These are phyloP conservation scores for Chaetodon trifasciatus DNA, from an alignment of 2,797 vertebrate genomes.

Conservation along the genomic window DNA sequence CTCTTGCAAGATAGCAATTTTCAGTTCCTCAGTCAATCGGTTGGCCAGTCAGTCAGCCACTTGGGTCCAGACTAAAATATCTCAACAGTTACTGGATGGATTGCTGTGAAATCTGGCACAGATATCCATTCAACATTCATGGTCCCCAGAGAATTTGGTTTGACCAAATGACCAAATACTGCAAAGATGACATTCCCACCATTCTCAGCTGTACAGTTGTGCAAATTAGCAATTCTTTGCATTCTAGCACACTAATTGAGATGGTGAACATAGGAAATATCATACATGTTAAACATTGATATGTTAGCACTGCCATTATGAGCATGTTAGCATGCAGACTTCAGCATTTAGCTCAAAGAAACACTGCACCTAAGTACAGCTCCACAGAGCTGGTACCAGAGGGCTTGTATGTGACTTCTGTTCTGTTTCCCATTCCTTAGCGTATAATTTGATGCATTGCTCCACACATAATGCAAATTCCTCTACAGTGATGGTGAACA, in stretches of 20 bases:
- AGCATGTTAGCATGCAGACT: background rate
- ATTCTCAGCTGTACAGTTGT: background rate
- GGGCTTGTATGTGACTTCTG: background rate
- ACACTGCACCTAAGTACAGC: background rate
- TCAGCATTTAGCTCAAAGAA: background rate
- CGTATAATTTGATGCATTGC: background rate
- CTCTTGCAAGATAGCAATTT: background rate
- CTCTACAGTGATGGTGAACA: background rate
- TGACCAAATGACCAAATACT: background rate
- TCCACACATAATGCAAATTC: conserved; percentile 1
- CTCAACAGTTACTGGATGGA: background rate
- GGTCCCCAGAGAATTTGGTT: background rate
- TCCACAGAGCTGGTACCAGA: too few relatives aligned
- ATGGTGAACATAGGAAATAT: background rate
- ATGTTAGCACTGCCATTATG: background rate
- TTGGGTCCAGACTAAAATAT: background rate
- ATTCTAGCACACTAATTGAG: background rate
- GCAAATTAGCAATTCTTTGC: background rate
- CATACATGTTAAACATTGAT: background rate
- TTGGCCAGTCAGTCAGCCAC: background rate
- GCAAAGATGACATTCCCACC: background rate
- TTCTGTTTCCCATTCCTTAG: background rate
- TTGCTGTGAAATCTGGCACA: background rate
- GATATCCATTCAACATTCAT: background rate
- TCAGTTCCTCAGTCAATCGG: background rate